Conservation (phyloP, 2,888 invertebrate species). For the Brenthis hecate region DNA sequence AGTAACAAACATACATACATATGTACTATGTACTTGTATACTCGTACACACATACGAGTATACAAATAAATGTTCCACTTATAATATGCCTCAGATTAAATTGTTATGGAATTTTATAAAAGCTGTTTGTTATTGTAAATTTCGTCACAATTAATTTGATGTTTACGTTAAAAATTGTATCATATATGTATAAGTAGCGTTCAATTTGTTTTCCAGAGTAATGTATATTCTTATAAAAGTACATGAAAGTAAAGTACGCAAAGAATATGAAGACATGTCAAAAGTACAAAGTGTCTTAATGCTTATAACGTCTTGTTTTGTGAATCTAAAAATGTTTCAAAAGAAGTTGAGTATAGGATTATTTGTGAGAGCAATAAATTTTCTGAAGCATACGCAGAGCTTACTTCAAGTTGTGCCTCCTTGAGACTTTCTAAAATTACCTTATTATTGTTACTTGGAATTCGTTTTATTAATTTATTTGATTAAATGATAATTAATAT, state of each 20-base stretch:
- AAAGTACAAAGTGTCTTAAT: conserved; percentile 9
- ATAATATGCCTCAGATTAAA: too few relatives aligned
- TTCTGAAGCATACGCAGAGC: conserved; percentile 47
- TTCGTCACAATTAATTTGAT: too few relatives aligned
- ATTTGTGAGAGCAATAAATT: conserved; percentile 64
- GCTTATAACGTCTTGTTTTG: conserved; percentile 6
- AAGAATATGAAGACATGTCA: background rate
- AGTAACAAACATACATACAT: too few relatives aligned
- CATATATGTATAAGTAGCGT: too few relatives aligned
- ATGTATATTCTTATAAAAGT: background rate
- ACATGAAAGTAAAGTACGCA: conserved; percentile 1
- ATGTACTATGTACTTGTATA: too few relatives aligned
- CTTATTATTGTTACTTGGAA: conserved; percentile 30
- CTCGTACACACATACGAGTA: too few relatives aligned
- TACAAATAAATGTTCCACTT: too few relatives aligned
- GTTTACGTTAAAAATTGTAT: too few relatives aligned
- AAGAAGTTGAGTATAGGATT: conserved; percentile 20
- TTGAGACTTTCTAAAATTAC: conserved; percentile 54
- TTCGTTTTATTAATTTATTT: too few relatives aligned
- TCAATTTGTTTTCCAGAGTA: background rate
- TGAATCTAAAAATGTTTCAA: conserved; percentile 25
- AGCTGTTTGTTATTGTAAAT: too few relatives aligned
- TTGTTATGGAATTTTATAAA: too few relatives aligned
- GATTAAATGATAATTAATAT: too few relatives aligned
- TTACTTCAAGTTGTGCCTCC: conserved; percentile 20